Base-by-base conservation (phyloP, 2,888 invertebrate species). In the Helobdella robusta region DNA sequence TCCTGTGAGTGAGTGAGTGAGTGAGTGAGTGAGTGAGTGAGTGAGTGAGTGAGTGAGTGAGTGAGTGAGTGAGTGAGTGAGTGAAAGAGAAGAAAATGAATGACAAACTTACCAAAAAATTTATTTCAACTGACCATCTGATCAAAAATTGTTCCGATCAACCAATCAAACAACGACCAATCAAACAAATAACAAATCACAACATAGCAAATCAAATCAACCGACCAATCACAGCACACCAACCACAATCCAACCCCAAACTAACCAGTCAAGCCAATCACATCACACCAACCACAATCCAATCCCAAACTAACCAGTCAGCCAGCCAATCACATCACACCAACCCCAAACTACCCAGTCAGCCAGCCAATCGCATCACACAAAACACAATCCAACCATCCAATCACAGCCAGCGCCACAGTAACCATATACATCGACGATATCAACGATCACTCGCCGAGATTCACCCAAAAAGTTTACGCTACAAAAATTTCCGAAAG, bases 401-500 rank as follows among this genome's bases (percentile, higher is more conserved):
- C 23, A n/a, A 18, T 25, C 66, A 11, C 67, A 72, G 72, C 71
- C 20, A 76, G 72, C 28, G 77, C 74, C 28, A 77, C 75, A 59
- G 78, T 80, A 1, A 80, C 77, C 1, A 79, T 82, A 60, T 72
- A 73, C 46, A 74, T 82, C 3, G 71, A 74, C 11, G 82, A 82
- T 70, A 76, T 77, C 65, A 82, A 82, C 72, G 82, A 82, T 70
- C 79, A 82, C 69, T 71, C 74, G 18, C 81, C 81, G 0, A 72
- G 70, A 62, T 81, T 81, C 66, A 69, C 69, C 30, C 60, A 73
- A 63, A 54, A 54, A 32, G 36, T 70, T 20, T 73, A 72, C 68
- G 46, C 58, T 15, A 67, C 69, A 6, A 68, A 68, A 20, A 73
- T 73, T 70, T 72, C 72, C 2, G 73, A 74, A 67, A 67, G 69